Evolutionary conservation across 2,113 vertebrate species (phyloP).

Genomic region (Pituophis catenifer): DNA sequence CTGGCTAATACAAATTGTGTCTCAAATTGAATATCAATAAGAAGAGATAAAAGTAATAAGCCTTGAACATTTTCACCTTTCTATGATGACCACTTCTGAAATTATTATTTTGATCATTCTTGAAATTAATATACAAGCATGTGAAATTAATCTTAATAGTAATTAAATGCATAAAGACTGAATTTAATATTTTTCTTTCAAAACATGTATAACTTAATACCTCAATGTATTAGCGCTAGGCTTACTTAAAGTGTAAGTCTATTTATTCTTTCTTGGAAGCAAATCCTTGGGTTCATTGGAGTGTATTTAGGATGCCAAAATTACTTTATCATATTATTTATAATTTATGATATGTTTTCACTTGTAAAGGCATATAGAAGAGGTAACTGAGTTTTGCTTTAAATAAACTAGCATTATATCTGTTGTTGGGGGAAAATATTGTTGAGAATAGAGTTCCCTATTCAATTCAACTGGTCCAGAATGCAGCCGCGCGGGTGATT

Average conservation of each 20-base stretch:
- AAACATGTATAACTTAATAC: neutral
- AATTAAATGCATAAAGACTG: neutral
- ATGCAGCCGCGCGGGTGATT: too few relatives aligned
- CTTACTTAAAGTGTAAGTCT: neutral
- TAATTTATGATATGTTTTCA: neutral
- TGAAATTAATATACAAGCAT: too few relatives aligned
- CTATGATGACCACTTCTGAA: neutral
- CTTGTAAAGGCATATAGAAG: neutral
- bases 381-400: neutral
- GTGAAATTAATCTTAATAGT: too few relatives aligned
- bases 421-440: too few relatives aligned
- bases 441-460: neutral
- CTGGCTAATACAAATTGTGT: conserved; percentile 6
- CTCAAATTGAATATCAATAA: conserved; percentile 27
- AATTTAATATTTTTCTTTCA: neutral
- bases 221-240: neutral
- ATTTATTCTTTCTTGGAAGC: neutral
- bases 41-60: conserved; percentile 22
- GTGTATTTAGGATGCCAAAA: neutral
- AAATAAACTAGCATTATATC: neutral
- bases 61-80: neutral
- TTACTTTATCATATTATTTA: neutral
- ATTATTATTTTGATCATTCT: neutral
- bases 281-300: neutral
- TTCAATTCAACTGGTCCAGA: neutral